Evolutionary conservation across 1,140 invertebrate species (phyloP), one percentile per base, ranked within the genome.

Genomic region (Marisa cornuarietis): DNA sequence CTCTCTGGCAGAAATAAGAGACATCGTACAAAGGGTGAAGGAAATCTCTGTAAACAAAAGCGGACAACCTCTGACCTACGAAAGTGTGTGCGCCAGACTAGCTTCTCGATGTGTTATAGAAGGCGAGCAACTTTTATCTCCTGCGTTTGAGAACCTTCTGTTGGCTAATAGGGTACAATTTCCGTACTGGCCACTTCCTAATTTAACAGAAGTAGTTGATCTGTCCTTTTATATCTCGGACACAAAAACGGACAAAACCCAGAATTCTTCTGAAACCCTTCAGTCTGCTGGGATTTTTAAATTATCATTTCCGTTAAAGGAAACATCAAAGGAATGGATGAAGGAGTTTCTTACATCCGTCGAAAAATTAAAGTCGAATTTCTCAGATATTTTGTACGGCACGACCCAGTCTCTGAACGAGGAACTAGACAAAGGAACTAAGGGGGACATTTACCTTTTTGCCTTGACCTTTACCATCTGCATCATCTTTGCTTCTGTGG

Each of bases 401-500:
- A 66, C 62, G n/a, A 61, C 74, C 18, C 22, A 73, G 49, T 54
- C 71, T 54, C 24, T 73, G 51, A 51, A 54, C 8, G 22, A 73
- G 11, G 71, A 73, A 49, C 14, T 73, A 58, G 73, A 82, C 69
- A 82, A 77, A 42, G 69, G 73, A n/a, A 79, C 78, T 9, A 52
- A 63, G 11, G 81, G 82, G 18, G 84, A 86, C 79, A 83, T 83
- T 20, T 16, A 78, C 16, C 74, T 76, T 20, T 84, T 86, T 42
- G 69, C 81, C 22, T 54, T 83, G 62, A 83, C 83, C 14, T 76
- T 85, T 51, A 75, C 83, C 18, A 22, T 84, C 31, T 82, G 80
- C 77, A 72, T 83, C n/a, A 82, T 74, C 14, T 85, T 83, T 31
- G 84, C 84, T 18, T 81, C 80, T n/a, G 18, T 86, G 22, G 85